Percentiles rank a stretch among this genome's conserved stretches.
These are phyloP conservation scores for Corythoichthys intestinalis DNA, from an alignment of 2,113 vertebrate species.

Conservation along the genomic window DNA sequence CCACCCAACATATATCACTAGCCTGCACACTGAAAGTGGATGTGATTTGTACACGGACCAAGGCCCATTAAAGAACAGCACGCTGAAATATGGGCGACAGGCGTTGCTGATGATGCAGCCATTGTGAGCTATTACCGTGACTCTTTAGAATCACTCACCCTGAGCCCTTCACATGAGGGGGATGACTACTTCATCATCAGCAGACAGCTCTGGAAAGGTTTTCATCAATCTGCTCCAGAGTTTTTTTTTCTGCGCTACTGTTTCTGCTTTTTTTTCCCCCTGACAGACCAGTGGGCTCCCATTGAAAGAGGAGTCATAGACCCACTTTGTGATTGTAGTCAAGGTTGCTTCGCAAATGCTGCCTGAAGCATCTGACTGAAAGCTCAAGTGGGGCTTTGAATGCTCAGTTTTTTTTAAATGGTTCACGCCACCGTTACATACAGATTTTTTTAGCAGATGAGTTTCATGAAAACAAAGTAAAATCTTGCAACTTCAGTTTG, in stretches of 20 bases:
- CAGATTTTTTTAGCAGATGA: neutral
- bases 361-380: conserved; percentile 60
- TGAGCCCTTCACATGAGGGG: conserved; percentile 35
- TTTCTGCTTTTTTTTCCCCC: neutral
- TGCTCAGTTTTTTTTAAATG: conserved; percentile 15
- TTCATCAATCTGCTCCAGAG: conserved; percentile 52
- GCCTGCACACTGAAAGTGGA: conserved; percentile 34
- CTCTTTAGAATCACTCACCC: conserved; percentile 56
- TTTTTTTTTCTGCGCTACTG: conserved; percentile 31
- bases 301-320: conserved; percentile 42
- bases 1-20: conserved; percentile 36
- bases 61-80: conserved; percentile 51
- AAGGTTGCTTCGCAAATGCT: conserved; percentile 51
- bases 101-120: conserved; percentile 62
- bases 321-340: conserved; percentile 46
- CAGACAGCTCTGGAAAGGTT: conserved; percentile 38
- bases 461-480: neutral
- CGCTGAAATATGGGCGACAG: conserved; percentile 62
- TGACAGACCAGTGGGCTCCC: conserved; percentile 32
- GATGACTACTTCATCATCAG: conserved; percentile 51
- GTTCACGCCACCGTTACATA: too few relatives aligned
- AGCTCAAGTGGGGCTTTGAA: conserved; percentile 26
- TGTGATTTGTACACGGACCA: conserved; percentile 56
- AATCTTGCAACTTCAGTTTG: too few relatives aligned
- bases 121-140: conserved; percentile 56